Conservation (phyloP, 2,888 invertebrate genomes). For the Heliothis peltigera region DNA sequence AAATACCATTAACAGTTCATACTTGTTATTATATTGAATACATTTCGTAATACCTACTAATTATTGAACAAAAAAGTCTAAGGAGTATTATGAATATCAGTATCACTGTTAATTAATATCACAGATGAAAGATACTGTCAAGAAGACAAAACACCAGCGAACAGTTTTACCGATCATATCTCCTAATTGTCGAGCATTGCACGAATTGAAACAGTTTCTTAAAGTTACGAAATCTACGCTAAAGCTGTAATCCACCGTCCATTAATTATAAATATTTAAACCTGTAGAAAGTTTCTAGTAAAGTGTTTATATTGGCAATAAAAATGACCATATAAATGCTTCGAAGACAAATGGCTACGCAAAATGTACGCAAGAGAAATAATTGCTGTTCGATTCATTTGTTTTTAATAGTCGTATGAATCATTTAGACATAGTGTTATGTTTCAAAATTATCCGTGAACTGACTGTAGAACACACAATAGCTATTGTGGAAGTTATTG, state of each 20-base stretch:
- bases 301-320: conserved; percentile 20
- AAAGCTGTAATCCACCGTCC: conserved; percentile 9
- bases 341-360: conserved; percentile 25
- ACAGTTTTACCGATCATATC: conserved; percentile 33
- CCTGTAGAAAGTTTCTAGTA: conserved; percentile 31
- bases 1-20: background rate
- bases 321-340: conserved; percentile 15
- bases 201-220: conserved; percentile 27
- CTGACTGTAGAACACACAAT: background rate
- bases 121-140: conserved; percentile 19
- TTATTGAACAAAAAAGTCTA: background rate
- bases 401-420: conserved; percentile 22
- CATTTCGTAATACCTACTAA: background rate
- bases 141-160: conserved; percentile 26
- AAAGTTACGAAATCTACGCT: conserved; percentile 13
- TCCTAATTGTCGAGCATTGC: conserved; percentile 39
- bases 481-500: conserved; percentile 4
- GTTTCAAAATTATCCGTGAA: background rate
- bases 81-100: conserved; percentile 6
- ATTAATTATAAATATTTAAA: conserved; percentile 16
- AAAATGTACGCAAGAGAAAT: conserved; percentile 25
- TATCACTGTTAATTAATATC: conserved; percentile 15
- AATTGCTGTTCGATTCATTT: conserved; percentile 10
- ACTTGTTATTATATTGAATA: background rate
- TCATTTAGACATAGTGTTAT: conserved; percentile 3